These are phyloP conservation scores for Eilema depressum DNA, from an alignment of 2,888 invertebrate species.

Conservation along the genomic window DNA sequence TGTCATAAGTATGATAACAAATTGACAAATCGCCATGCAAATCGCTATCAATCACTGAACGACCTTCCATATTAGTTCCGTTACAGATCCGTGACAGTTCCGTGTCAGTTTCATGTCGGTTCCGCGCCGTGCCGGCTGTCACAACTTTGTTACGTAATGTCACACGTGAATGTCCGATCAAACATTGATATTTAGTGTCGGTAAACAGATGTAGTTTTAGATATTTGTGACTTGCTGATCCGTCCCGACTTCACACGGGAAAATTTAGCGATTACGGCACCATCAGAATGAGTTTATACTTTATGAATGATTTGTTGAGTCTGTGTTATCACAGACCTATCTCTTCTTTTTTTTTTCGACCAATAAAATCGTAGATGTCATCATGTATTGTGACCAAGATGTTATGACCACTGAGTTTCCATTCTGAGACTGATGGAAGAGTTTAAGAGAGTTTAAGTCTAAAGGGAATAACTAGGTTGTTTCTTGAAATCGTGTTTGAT, in stretches of 20 bases:
- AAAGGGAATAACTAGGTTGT: too few species aligned
- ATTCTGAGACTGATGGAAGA: too few species aligned
- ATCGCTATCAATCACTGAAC: constrained; percentile 34
- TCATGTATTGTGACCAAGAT: too few species aligned
- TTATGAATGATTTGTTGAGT: too few species aligned
- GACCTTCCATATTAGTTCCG: constrained; percentile 49
- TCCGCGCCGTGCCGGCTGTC: constrained; percentile 28
- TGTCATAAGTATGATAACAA: neutral
- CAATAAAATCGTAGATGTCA: too few species aligned
- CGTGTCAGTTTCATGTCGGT: constrained; percentile 33
- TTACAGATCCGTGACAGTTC: constrained; percentile 39
- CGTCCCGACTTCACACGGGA: neutral
- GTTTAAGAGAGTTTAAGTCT: too few species aligned
- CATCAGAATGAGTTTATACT: neutral
- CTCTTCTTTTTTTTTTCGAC: too few species aligned
- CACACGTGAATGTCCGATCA: neutral
- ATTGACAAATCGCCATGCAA: constrained; percentile 29
- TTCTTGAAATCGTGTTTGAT: too few species aligned
- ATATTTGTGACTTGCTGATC: neutral
- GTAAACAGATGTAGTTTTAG: neutral
- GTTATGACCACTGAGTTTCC: too few species aligned
- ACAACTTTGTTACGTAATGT: constrained; percentile 21
- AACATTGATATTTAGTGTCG: neutral
- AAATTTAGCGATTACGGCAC: neutral
- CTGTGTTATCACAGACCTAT: too few species aligned